phyloP scores from a whole-genome alignment of 2,113 vertebrate species.

The Paraplagusia blochii region DNA sequence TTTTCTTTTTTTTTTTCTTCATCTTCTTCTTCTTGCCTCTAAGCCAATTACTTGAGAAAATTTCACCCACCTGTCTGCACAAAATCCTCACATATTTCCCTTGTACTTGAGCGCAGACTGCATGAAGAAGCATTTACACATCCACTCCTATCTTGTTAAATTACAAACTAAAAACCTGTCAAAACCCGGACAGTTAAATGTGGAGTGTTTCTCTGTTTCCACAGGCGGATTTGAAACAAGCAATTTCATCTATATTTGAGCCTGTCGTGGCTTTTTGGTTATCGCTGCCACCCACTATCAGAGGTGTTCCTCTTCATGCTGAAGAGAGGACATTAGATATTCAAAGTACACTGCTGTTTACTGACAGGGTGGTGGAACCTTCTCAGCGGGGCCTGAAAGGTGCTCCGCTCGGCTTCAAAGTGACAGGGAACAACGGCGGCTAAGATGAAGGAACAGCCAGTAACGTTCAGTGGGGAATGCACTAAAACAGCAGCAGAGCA shows the following conservation, averaged over 20 bases:
- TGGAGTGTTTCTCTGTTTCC: conserved; percentile 23
- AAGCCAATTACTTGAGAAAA: conserved; percentile 19
- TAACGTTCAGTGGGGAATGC: conserved; percentile 52
- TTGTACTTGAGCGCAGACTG: background rate
- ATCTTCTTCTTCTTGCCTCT: conserved; percentile 2
- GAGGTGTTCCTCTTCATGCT: conserved; percentile 34
- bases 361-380: conserved; percentile 54
- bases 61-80: conserved; percentile 13
- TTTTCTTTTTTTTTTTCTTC: background rate
- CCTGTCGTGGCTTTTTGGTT: conserved; percentile 38
- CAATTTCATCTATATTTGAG: conserved; percentile 34
- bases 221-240: conserved; percentile 47
- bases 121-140: conserved; percentile 9
- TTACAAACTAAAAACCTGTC: conserved; percentile 53
- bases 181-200: conserved; percentile 17
- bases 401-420: conserved; percentile 67
- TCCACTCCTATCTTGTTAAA: conserved; percentile 26
- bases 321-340: conserved; percentile 59
- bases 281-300: conserved; percentile 52
- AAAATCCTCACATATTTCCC: background rate
- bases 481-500: conserved; percentile 47
- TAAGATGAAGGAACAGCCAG: conserved; percentile 53
- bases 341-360: conserved; percentile 62
- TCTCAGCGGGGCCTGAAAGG: conserved; percentile 60
- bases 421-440: conserved; percentile 63